Conservation (phyloP, 37 sponge, comb jelly and placozoan genomes). For the Lycopodina hypogea region DNA sequence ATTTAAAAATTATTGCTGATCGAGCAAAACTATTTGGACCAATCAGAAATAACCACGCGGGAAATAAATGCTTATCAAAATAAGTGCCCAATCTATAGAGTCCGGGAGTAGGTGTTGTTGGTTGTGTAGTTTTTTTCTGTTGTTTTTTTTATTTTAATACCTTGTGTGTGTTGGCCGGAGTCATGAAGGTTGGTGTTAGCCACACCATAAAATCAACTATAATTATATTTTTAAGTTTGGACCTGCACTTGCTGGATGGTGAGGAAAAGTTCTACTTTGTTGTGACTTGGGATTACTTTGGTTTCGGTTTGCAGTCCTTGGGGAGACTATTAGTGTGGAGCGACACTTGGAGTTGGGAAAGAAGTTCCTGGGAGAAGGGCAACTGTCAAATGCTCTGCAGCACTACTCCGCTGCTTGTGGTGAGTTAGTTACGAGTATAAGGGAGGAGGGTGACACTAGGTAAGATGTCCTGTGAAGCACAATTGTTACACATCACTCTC, state of each 20-base stretch:
- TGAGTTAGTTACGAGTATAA: conserved; percentile 14
- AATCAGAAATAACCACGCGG: background rate
- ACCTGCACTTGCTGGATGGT: conserved; percentile 35
- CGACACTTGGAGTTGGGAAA: conserved; percentile 85
- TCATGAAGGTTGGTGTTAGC: conserved; percentile 1
- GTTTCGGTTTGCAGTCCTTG: conserved; percentile 6
- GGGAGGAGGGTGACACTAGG: background rate
- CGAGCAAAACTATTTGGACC: background rate
- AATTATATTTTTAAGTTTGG: conserved; percentile 50
- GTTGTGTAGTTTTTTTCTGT: no score
- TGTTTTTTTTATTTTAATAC: background rate
- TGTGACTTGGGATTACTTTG: background rate
- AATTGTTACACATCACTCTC: background rate
- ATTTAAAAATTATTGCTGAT: background rate
- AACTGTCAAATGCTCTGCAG: conserved; percentile 75
- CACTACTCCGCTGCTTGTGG: conserved; percentile 92
- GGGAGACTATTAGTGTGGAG: conserved; percentile 38
- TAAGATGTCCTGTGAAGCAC: background rate
- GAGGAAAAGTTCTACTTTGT: background rate
- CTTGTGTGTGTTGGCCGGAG: no score
- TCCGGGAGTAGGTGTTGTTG: no score
- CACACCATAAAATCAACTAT: conserved; percentile 14
- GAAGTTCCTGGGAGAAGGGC: conserved; percentile 74
- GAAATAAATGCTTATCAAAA: no score
- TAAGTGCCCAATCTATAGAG: background rate